phyloP scores from a whole-genome alignment of 2,113 vertebrate genomes.

The Sphaerodactylus townsendi region DNA sequence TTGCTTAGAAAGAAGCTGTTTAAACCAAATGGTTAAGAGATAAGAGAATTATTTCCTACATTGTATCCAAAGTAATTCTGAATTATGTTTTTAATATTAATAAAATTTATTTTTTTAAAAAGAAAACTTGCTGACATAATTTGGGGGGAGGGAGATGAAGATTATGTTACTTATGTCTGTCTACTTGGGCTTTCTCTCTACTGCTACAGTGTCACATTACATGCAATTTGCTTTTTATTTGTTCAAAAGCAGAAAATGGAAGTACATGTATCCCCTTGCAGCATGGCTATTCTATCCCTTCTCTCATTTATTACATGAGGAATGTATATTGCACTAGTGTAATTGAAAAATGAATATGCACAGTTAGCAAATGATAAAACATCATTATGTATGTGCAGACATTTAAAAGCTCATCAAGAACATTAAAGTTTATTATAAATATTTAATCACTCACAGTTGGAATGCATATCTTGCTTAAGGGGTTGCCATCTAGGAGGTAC shows the following conservation, averaged over 20 bases:
- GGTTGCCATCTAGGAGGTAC: slow-evolving; percentile 96
- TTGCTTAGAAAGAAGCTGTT: too few species aligned
- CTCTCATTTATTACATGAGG: not conserved
- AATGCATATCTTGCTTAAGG: slow-evolving; percentile 97
- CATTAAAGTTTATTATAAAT: not conserved
- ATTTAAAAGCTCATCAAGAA: not conserved
- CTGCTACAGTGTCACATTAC: not conserved
- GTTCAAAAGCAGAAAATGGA: not conserved
- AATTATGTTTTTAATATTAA: too few species aligned
- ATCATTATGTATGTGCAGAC: not conserved
- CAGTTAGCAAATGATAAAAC: not conserved
- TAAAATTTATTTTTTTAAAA: too few species aligned
- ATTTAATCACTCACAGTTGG: slow-evolving; percentile 87
- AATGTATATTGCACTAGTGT: not conserved
- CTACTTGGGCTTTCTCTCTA: not conserved
- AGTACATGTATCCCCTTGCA: not conserved
- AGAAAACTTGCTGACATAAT: too few species aligned
- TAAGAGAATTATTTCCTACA: too few species aligned
- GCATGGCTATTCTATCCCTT: too few species aligned
- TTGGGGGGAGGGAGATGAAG: not conserved
- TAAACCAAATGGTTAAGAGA: too few species aligned
- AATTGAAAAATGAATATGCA: not conserved
- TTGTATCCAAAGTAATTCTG: too few species aligned
- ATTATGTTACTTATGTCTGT: not conserved
- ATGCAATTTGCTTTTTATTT: not conserved